Base-by-base conservation (phyloP, 2,797 vertebrate genomes). In the Tolypeutes matacus region DNA sequence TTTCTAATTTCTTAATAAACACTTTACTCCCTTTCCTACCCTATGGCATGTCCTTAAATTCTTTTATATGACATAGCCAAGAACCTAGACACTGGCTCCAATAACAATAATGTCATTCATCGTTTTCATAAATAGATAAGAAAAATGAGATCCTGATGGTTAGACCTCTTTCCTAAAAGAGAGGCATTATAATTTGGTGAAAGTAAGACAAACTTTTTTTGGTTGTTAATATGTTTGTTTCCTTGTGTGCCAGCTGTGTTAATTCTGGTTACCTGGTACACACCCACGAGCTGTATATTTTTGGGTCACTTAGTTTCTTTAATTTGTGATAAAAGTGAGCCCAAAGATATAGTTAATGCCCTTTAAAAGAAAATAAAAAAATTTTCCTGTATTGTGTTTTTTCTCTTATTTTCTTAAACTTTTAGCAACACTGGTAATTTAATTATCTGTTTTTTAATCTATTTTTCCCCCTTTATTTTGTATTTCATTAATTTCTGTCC, bases 391-490 rank as follows among this genome's bases (percentile, higher is more conserved):
- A 62, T 75, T 83, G 88, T 83, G 88, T 31, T 86, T 78, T 75
- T 87, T 81, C 11, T 85, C 29, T 51, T 69, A 31, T 84, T 58
- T 84, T 88, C 56, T 89, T 85, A 95, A 83, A 49, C 23, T 67
- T 87, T 39, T 85, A 69, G 60, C 18, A 75, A 78, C 34, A 72
- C 36, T 34, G 39, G 67, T 77, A n/a, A 80, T 70, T 89, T 93
- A 8, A 58, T 95, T 39, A 58, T 23, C 23, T 11, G 31, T 3
- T 36, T 34, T 3, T 36, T 53, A 88, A 81, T 69, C 4, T 31
- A 34, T 92, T 84, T 92, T 60, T 73, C 42, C 12, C 23, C 25
- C 31, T 77, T 77, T 53, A 20, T 62, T 89, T 90, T 86, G 27
- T 67, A 21, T 46, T 46, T 8, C 29, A 49, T 94, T 85, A 13